A percentile compares a stretch with the other conserved stretches of the same genome.
phyloP scores from a whole-genome alignment of 2,797 vertebrate species.

The Sebastes wilsoni region DNA sequence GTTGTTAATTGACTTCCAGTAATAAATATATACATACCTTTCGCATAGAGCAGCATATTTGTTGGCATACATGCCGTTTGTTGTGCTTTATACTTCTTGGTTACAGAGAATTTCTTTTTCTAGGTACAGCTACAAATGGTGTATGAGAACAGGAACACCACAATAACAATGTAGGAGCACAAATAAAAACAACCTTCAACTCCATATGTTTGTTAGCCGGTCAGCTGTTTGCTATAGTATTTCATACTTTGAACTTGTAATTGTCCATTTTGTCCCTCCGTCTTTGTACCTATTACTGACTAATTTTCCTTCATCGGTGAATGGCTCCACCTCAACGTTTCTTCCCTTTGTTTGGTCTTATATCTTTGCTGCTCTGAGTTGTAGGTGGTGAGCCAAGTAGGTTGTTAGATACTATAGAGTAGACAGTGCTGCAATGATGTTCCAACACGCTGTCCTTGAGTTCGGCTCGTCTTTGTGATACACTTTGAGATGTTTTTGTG shows the following conservation, averaged over 20 bases:
- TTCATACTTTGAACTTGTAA: neutral
- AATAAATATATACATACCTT: no score
- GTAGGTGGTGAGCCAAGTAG: neutral
- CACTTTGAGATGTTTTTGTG: neutral
- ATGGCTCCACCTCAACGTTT: neutral
- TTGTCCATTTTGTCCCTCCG: neutral
- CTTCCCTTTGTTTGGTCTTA: neutral
- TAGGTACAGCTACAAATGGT: no score
- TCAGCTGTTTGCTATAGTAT: neutral
- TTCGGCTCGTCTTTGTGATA: neutral
- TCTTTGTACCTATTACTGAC: no score
- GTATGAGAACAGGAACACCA: no score
- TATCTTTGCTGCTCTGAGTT: neutral
- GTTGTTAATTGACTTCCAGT: no score
- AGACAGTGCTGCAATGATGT: no score
- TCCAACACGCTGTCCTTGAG: neutral
- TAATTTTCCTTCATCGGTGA: neutral
- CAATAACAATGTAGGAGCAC: neutral
- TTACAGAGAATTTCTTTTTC: rapidly evolving
- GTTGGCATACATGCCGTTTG: no score
- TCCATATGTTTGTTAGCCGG: neutral
- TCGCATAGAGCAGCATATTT: no score
- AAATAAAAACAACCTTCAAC: neutral
- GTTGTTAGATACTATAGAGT: neutral
- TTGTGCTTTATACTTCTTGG: rapidly evolving